Percentiles rank a stretch among this genome's conserved stretches.
phyloP scores from a whole-genome alignment of 2,888 invertebrate species.

The Amphipoea lucens region DNA sequence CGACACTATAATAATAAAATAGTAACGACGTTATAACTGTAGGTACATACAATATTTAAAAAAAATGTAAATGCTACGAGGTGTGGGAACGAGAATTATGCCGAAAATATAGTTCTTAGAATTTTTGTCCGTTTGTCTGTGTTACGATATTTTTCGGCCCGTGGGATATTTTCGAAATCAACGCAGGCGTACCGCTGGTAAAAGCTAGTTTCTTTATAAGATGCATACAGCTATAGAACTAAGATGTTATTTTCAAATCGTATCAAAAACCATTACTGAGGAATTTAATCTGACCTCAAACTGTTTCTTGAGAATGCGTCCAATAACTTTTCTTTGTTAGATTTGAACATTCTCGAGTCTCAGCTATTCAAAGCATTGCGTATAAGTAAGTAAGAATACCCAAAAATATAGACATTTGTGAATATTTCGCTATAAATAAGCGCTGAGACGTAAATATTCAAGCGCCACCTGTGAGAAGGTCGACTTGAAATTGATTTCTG shows the following conservation, averaged over 20 bases:
- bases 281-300: conserved; percentile 33
- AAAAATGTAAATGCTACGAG: not conserved
- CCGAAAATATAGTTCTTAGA: not conserved
- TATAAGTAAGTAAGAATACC: conserved; percentile 21
- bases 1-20: not conserved
- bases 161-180: too few species aligned
- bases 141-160: too few species aligned
- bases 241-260: not conserved
- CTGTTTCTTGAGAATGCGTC: conserved; percentile 13
- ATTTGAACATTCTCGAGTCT: conserved; percentile 10
- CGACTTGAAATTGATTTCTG: conserved; percentile 45
- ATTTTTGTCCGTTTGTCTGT: not conserved
- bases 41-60: not conserved
- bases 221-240: not conserved
- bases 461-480: conserved; percentile 52
- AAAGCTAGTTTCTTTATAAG: not conserved
- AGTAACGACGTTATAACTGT: not conserved
- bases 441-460: conserved; percentile 50
- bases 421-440: conserved; percentile 45
- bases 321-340: conserved; percentile 22
- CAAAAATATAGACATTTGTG: conserved; percentile 21
- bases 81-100: not conserved
- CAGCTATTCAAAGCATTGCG: not conserved
- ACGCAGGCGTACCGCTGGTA: too few species aligned
- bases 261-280: conserved; percentile 1